Percentiles rank a stretch among this genome's conserved stretches.
These are phyloP conservation scores for Toxonevra muliebris DNA, from an alignment of 2,888 invertebrate genomes.

Conservation along the genomic window DNA sequence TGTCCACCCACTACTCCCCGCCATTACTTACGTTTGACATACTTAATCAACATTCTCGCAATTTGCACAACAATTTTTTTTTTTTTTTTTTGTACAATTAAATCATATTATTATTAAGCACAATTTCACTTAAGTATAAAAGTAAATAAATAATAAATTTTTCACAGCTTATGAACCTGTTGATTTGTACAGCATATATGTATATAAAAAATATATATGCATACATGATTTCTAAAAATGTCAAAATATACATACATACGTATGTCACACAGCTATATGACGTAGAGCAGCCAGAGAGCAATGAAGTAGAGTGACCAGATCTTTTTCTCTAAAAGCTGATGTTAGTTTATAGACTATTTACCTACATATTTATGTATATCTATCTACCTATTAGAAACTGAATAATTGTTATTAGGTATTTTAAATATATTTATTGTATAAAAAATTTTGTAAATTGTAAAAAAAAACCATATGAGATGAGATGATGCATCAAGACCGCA, in stretches of 20 bases:
- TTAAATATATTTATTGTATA: no score
- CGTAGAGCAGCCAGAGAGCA: no score
- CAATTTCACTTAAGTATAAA: conserved; percentile 21
- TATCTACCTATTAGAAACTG: conserved; percentile 19
- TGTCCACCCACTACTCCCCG: no score
- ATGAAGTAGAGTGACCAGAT: no score
- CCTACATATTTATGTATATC: conserved; percentile 7
- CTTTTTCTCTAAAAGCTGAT: conserved; percentile 5
- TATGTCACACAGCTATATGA: no score
- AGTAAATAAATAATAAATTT: conserved; percentile 37
- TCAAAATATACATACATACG: neutral
- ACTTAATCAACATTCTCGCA: no score
- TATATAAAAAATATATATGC: conserved; percentile 9
- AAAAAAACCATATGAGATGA: no score
- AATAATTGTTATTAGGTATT: conserved; percentile 16
- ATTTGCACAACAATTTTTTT: no score
- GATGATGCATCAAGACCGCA: no score
- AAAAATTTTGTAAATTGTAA: neutral
- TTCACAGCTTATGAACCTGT: conserved; percentile 41
- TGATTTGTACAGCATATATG: conserved; percentile 25
- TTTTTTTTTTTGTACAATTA: conserved; percentile 2
- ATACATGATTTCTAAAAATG: conserved; percentile 18
- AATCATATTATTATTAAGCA: conserved; percentile 16
- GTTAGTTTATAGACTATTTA: conserved; percentile 23
- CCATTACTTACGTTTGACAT: no score